Base-by-base conservation (phyloP, 2,797 vertebrate genomes). In the Nasua narica region DNA sequence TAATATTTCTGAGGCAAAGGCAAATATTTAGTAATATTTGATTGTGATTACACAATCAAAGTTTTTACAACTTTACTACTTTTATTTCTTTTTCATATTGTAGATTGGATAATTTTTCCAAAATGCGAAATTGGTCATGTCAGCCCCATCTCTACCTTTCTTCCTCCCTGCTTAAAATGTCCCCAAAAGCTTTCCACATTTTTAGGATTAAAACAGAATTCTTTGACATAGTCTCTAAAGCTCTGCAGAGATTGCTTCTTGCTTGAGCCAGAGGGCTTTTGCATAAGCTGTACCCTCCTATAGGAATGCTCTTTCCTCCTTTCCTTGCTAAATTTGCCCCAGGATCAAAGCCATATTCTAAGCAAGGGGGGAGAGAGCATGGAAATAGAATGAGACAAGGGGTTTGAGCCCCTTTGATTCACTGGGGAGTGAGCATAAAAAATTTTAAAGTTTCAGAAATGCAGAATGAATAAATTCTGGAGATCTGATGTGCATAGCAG, bases 71-170 rank as follows among this genome's bases (percentile, higher is more conserved):
- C 92, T 76, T 92, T 91, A 85, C 82, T 77, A 19, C 54, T 56
- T 92, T 87, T 92, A 77, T 79, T 88, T 96, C 84, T 87, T 96
- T 96, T 87, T 84, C 81, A 90, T 77, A 91, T 87, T 92, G 72
- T 78, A 95, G 79, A 25, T 14, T 86, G 29, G 76, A 78, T 48
- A 65, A 65, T 81, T 46, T 86, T 81, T 62, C 54, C 77, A 85
- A 79, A 95, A 84, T 65, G 37, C 48, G 84, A 85, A 82, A 40
- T 46, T 91, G 56, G 13, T 81, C 77, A 92, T 77, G 48, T 72
- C 74, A 76, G 46, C 27, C 54, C 7, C 2, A 5, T 96, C 35
- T 81, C 76, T 2, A 29, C 56, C 50, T 14, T 67, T 78, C 14
- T 56, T 82, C 16, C 62, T 65, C 65, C 79, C 32, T 77, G 37